Evolutionary conservation across 1,140 invertebrate species (phyloP).

Genomic region (Venturia canescens): DNA sequence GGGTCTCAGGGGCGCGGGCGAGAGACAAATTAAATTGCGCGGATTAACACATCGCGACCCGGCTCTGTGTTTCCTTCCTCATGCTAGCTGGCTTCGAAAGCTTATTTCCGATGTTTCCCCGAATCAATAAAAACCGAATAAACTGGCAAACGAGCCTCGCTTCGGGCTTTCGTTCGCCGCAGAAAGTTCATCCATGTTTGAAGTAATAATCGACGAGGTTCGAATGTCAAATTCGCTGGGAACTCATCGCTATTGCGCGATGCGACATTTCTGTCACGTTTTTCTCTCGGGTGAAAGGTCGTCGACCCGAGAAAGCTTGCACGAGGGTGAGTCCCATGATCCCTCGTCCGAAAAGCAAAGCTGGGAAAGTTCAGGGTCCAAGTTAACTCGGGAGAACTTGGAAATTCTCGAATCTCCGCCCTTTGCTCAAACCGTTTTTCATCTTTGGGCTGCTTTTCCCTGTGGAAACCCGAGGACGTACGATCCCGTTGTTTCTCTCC

Average conservation of each 20-base stretch:
- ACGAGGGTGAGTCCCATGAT: background rate
- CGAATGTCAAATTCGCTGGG: background rate
- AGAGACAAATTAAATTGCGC: constrained; percentile 39
- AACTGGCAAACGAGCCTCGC: too few relatives aligned
- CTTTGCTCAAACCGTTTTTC: too few relatives aligned
- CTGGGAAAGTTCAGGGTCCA: background rate
- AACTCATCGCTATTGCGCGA: background rate
- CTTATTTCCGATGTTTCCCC: background rate
- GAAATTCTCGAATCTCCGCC: too few relatives aligned
- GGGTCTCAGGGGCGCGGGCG: background rate
- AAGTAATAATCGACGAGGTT: background rate
- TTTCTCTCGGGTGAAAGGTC: background rate
- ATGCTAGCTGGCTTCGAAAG: constrained; percentile 8
- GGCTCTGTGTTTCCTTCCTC: too few relatives aligned
- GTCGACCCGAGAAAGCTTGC: background rate
- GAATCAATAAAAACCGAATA: background rate
- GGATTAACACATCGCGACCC: constrained; percentile 11
- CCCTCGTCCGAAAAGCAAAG: background rate
- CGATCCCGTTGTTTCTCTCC: too few relatives aligned
- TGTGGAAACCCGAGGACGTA: too few relatives aligned
- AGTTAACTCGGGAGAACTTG: background rate
- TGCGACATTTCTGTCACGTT: background rate
- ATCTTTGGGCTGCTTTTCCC: too few relatives aligned
- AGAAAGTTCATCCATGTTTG: too few relatives aligned
- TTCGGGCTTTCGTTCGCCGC: too few relatives aligned